A percentile compares a stretch with the other conserved stretches of the same genome.
Conservation (phyloP, 2,888 invertebrate species). For the Metellina segmentata region DNA sequence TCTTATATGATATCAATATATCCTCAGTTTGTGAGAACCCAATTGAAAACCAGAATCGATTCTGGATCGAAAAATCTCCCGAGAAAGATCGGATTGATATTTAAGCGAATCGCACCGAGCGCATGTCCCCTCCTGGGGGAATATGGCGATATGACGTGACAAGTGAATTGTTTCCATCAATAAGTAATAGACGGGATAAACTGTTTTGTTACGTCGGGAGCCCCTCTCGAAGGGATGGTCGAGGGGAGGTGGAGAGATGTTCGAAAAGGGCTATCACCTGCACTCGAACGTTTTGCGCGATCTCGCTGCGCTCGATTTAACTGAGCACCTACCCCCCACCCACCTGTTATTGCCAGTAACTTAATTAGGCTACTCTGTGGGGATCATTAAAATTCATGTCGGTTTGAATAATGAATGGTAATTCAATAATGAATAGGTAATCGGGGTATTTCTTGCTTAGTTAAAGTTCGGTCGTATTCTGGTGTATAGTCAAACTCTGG, state of each 20-base stretch:
- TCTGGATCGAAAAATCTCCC: no score
- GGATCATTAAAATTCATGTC: no score
- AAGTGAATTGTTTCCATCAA: conserved; percentile 72
- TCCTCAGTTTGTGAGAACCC: no score
- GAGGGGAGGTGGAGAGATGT: not conserved
- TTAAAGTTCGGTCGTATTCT: no score
- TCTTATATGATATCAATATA: no score
- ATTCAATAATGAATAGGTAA: no score
- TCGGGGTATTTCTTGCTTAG: no score
- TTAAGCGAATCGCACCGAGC: not conserved
- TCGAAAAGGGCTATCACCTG: not conserved
- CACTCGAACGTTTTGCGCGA: conserved; percentile 43
- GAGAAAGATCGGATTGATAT: no score
- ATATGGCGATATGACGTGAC: conserved; percentile 62
- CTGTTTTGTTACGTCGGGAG: conserved; percentile 61
- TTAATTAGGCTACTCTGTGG: no score
- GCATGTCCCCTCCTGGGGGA: not conserved
- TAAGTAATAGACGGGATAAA: conserved; percentile 70
- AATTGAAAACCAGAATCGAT: no score
- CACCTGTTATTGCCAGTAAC: not conserved
- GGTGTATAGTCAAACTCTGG: no score
- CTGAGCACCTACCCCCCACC: not conserved
- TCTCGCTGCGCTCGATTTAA: not conserved
- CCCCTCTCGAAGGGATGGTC: conserved; percentile 30
- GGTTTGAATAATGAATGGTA: no score